Evolutionary conservation across 2,888 invertebrate species (phyloP), one percentile per base, ranked within the genome.

Genomic region (Thecophora atra): DNA sequence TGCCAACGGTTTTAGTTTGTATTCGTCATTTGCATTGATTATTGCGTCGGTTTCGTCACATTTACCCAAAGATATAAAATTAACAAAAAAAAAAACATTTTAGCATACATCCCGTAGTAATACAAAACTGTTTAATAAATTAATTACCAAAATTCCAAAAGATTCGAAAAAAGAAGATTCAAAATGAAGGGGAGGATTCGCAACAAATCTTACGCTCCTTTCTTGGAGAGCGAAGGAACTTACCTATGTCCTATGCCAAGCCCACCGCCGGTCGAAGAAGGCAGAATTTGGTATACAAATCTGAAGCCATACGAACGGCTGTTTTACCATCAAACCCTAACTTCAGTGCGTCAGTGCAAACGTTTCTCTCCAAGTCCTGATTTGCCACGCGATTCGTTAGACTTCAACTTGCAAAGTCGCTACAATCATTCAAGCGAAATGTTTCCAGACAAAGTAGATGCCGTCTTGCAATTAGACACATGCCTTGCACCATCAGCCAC

Each of bases 391-490:
- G 93, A 94, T 81, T 89, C 90, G 62, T 86, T 94, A 72, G 94
- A 94, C 81, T 87, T 93, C 69, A 86, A 90, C 7, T 84, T 94
- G 66, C 86, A 89, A 5, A 88, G 93, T 0, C 89, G 91, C 0
- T 94, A 94, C 82, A 88, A 91, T 78, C 93, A 94, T 74, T 89
- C 89, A 0, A 85, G 85, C 1, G 93, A 93, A 78, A 79, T 85
- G 3, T 92, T 92, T 79, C 89, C 91, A 0, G 91, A 91, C 71
- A 89, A 88, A 75, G 88, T 88, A 15, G 92, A 93, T 79, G 83
- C 90, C 0, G 87, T 89, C 75, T 81, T 93, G 73, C 94, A 94
- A 81, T 89, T 90, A 0, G 93, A 94, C 82, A 91, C 93, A 0
- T 83, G 82, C 21, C 68, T 74, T n/a, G n/a, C n/a, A 37, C 81